Percentiles rank a stretch among this genome's conserved stretches.
These are phyloP conservation scores for Ditula angustiorana DNA, from an alignment of 2,888 invertebrate genomes.

Conservation along the genomic window DNA sequence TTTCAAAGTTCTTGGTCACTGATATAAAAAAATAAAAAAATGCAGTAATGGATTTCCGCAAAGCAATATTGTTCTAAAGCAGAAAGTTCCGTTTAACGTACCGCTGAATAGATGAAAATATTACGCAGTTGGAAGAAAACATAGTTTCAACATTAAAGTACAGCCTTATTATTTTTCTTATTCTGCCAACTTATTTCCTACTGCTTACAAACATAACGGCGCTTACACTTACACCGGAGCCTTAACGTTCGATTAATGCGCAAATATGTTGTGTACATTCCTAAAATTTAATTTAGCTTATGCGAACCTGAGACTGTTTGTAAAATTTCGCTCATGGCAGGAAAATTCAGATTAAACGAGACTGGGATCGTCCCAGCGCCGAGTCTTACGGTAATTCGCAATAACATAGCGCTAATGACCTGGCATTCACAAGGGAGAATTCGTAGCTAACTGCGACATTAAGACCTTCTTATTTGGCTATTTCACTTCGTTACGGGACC, in stretches of 20 bases:
- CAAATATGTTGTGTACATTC: constrained; percentile 53
- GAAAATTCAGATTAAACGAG: constrained; percentile 77
- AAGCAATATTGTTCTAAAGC: too few species aligned
- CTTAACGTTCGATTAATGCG: constrained; percentile 48
- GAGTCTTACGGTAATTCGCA: constrained; percentile 74
- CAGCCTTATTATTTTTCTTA: neutral
- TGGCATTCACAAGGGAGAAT: constrained; percentile 79
- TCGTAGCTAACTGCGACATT: constrained; percentile 81
- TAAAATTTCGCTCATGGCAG: constrained; percentile 59
- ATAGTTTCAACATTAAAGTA: too few species aligned
- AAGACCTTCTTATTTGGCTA: constrained; percentile 82
- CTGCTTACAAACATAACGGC: constrained; percentile 8
- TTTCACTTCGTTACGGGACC: constrained; percentile 78
- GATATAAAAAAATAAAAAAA: too few species aligned
- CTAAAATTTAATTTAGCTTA: constrained; percentile 62
- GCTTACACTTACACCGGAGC: constrained; percentile 7
- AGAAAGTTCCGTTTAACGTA: too few species aligned
- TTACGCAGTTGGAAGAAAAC: too few species aligned
- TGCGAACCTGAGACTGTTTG: constrained; percentile 53
- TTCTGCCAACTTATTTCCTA: neutral
- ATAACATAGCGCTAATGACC: constrained; percentile 82
- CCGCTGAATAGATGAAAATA: too few species aligned
- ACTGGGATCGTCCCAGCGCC: constrained; percentile 58
- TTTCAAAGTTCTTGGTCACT: too few species aligned
- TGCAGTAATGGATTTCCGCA: too few species aligned